Evolutionary conservation across 2,797 vertebrate genomes (phyloP), one percentile per base, ranked within the genome.

Genomic region (Brachyrhaphis roseni): DNA sequence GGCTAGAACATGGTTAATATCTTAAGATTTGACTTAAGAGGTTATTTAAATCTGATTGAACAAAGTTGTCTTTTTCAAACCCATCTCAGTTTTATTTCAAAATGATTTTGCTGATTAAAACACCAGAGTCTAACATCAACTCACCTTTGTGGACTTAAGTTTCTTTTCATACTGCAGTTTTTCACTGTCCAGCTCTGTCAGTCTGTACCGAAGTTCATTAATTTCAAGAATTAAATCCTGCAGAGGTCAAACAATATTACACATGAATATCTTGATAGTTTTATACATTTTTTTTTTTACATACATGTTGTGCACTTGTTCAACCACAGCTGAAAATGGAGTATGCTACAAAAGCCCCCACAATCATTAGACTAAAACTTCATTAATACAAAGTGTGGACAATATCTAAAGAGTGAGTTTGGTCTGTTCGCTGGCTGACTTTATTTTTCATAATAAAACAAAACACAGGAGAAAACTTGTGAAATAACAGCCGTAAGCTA

Each of bases 141-240:
- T 97, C 93, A 99, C 98, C 97, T 99, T 99, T 86, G 97, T 98
- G 2, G 97, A 97, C 91, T 98, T 98, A 36, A 99, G 95, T 86
- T 99, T 99, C 93, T 98, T 99, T 90, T 99, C 98, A 70, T 97
- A 98, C 84, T 98, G 98, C 68, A 97, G 88, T 85, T 96, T 96
- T 85, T 99, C 98, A 81, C 80, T 96, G 85, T 99, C 97, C 96
- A 99, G 96, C 70, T 99, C 98, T 74, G 95, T 96, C 84, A 98
- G 84, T 90, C 96, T 97, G 89, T 98, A 96, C 79, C 97, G 96
- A 89, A 99, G 93, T 59, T 98, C 97, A 46, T 92, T 97, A 80
- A 99, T 97, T 93, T 99, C 98, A 85, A 98, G 96, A 84, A 99
- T 96, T 84, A 99, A 93, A 79, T 96, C 97, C 98, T 99, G 78